Percentiles rank a stretch among this genome's conserved stretches.
phyloP scores from a whole-genome alignment of 2,113 vertebrate genomes.

The Calcarius ornatus region DNA sequence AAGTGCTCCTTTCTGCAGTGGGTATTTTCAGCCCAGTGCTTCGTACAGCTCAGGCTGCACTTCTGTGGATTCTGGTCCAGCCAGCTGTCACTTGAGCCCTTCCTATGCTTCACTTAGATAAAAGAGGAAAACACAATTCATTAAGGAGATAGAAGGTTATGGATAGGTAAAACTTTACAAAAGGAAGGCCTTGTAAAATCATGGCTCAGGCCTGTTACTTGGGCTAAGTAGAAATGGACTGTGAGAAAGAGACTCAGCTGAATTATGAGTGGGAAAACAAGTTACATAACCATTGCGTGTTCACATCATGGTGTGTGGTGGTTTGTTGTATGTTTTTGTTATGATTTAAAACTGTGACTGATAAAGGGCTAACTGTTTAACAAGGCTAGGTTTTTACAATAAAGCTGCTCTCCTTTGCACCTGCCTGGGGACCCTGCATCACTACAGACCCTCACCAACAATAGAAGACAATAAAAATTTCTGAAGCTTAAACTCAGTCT shows the following conservation, averaged over 20 bases:
- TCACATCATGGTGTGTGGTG: not conserved
- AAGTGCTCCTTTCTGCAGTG: not conserved
- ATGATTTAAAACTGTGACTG: not conserved
- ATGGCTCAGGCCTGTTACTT: not conserved
- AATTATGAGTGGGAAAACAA: not conserved
- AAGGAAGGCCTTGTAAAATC: not conserved
- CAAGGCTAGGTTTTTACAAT: not conserved
- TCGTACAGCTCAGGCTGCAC: not conserved
- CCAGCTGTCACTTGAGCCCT: not conserved
- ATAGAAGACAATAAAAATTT: not conserved
- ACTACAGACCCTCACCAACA: not conserved
- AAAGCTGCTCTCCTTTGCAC: not conserved
- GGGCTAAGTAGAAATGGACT: too few species aligned
- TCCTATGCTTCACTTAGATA: not conserved
- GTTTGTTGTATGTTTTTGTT: not conserved
- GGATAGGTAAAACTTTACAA: not conserved
- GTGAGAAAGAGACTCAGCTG: not conserved
- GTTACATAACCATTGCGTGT: fast-evolving
- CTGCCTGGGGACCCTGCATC: not conserved
- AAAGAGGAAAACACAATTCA: not conserved
- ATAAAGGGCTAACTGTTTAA: not conserved
- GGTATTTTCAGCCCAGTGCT: not conserved
- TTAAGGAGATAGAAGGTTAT: not conserved
- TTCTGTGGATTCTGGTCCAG: not conserved
- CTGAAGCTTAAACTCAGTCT: not conserved